These are phyloP conservation scores for Drosophila multiciliata DNA, from an alignment of 2,888 invertebrate species.

Conservation along the genomic window DNA sequence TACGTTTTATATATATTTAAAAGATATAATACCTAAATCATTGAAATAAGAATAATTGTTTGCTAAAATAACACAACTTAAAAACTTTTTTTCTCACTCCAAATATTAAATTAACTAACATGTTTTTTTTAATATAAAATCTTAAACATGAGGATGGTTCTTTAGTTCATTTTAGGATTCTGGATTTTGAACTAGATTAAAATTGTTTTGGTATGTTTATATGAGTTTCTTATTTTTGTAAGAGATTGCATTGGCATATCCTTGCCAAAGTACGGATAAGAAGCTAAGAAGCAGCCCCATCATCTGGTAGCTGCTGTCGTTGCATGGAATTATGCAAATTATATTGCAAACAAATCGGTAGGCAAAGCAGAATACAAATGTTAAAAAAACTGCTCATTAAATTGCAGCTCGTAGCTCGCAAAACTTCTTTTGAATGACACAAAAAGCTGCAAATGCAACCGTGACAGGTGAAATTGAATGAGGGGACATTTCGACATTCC, in stretches of 20 bases:
- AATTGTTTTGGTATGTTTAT: neutral
- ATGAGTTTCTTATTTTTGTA: neutral
- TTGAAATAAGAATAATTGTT: neutral
- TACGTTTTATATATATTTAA: neutral
- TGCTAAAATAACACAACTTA: neutral
- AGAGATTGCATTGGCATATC: constrained; percentile 1
- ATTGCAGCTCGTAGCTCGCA: constrained; percentile 46
- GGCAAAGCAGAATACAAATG: constrained; percentile 16
- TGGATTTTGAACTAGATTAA: neutral
- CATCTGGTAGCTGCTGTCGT: constrained; percentile 22
- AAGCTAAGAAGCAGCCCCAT: constrained; percentile 3
- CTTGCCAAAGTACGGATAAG: neutral
- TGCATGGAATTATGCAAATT: constrained; percentile 36
- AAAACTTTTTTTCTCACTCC: neutral
- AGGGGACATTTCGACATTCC: constrained; percentile 15
- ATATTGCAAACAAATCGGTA: constrained; percentile 50
- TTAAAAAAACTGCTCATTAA: constrained; percentile 67
- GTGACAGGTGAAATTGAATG: constrained; percentile 59
- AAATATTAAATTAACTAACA: neutral
- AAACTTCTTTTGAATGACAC: constrained; percentile 53
- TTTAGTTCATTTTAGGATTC: neutral
- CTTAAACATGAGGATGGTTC: neutral
- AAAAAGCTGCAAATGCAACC: constrained; percentile 60
- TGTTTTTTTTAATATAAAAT: neutral
- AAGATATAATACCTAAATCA: neutral